These are phyloP conservation scores for Lytechinus variegatus DNA, from an alignment of 35 echinoderm and acorn worm species.

Conservation along the genomic window DNA sequence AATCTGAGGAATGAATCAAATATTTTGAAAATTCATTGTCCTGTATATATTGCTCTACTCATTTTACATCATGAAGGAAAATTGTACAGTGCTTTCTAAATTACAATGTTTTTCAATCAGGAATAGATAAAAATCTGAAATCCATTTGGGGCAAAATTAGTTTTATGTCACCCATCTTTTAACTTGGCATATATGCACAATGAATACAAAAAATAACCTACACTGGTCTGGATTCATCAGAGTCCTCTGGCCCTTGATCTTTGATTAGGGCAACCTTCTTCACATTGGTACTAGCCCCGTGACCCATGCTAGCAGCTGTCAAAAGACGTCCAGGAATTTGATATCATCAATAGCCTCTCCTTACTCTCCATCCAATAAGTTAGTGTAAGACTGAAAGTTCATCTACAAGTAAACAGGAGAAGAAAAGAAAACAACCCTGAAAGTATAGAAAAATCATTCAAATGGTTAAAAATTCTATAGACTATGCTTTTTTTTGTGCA, in stretches of 20 bases:
- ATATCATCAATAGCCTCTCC: neutral
- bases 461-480: neutral
- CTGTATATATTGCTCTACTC: too few species aligned
- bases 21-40: too few species aligned
- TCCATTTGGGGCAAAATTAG: too few species aligned
- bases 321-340: neutral
- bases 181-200: neutral
- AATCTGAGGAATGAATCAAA: too few species aligned
- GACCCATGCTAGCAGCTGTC: slow-evolving; percentile 47
- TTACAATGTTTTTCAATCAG: too few species aligned
- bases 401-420: too few species aligned
- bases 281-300: slow-evolving; percentile 72
- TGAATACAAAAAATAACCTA: neutral
- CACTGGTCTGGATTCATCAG: slow-evolving; percentile 40
- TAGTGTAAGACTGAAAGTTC: too few species aligned
- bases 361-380: neutral
- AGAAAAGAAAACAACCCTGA: too few species aligned
- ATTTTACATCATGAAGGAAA: too few species aligned
- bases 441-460: neutral
- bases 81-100: too few species aligned
- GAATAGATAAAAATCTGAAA: too few species aligned
- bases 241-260: neutral
- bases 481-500: neutral
- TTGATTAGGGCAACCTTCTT: slow-evolving; percentile 44
- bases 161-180: too few species aligned